A percentile compares a stretch with the other conserved stretches of the same genome.
Conservation (phyloP, 1,140 invertebrate species). For the Teleopsis dalmanni region DNA sequence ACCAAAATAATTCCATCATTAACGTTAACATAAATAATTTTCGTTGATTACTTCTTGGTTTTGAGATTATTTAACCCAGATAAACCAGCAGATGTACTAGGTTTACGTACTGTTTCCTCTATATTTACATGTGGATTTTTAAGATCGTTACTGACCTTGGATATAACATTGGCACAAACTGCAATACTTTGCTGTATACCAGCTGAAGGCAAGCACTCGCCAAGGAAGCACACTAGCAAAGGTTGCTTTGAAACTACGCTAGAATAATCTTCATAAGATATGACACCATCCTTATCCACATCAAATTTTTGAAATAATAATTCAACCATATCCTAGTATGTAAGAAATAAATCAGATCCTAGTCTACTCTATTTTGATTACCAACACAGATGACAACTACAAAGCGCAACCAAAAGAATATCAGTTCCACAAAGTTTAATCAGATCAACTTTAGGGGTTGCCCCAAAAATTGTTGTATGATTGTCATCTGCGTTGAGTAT, state of each 20-base stretch:
- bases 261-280: constrained; percentile 66
- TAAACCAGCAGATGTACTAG: too few species aligned
- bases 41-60: too few species aligned
- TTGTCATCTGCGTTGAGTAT: too few species aligned
- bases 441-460: not conserved
- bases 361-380: too few species aligned
- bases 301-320: constrained; percentile 71
- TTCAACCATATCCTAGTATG: constrained; percentile 75
- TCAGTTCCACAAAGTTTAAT: not conserved
- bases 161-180: constrained; percentile 5
- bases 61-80: too few species aligned
- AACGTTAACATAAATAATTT: too few species aligned
- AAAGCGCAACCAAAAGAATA: too few species aligned
- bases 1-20: too few species aligned
- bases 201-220: constrained; percentile 62
- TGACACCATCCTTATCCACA: constrained; percentile 67
- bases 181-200: constrained; percentile 12
- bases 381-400: not conserved
- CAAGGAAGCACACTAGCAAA: constrained; percentile 67
- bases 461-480: too few species aligned
- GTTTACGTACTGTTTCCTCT: too few species aligned
- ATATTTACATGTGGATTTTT: too few species aligned
- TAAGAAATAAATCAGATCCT: too few species aligned
- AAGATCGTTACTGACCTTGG: not conserved
- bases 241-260: constrained; percentile 57